Evolutionary conservation across 2,113 vertebrate genomes (phyloP).

Genomic region (Numida meleagris): DNA sequence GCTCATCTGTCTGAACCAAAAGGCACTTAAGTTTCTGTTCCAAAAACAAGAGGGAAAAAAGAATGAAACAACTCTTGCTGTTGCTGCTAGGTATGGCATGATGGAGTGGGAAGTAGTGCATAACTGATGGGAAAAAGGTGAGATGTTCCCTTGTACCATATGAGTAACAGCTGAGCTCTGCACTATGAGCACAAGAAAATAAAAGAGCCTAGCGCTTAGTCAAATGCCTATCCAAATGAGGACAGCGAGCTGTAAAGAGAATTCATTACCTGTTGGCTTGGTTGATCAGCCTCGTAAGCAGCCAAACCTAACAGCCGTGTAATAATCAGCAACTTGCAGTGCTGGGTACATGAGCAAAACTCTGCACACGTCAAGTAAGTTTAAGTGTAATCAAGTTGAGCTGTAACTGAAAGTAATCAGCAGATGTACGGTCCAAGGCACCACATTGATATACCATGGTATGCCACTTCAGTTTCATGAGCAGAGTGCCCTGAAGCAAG

Average conservation of each 20-base stretch:
- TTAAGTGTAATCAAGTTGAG: neutral
- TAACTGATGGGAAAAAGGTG: constrained; percentile 35
- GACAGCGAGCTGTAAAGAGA: constrained; percentile 23
- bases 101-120: constrained; percentile 19
- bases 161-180: constrained; percentile 25
- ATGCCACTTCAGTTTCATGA: neutral
- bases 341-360: neutral
- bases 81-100: neutral
- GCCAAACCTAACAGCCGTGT: neutral
- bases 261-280: constrained; percentile 25
- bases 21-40: neutral
- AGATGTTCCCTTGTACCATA: neutral
- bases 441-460: neutral
- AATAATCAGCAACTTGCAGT: constrained; percentile 1
- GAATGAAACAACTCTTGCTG: neutral
- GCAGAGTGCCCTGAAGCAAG: neutral
- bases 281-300: neutral
- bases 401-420: neutral
- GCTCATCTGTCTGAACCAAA: constrained; percentile 8
- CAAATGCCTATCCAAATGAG: constrained; percentile 32
- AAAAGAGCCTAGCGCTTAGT: constrained; percentile 14
- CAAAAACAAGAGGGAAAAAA: neutral
- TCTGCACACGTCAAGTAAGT: neutral
- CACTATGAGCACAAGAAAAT: neutral
- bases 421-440: neutral